Percentiles rank a stretch among this genome's conserved stretches.
phyloP scores from a whole-genome alignment of 2,113 vertebrate genomes.

The Engystomops pustulosus region DNA sequence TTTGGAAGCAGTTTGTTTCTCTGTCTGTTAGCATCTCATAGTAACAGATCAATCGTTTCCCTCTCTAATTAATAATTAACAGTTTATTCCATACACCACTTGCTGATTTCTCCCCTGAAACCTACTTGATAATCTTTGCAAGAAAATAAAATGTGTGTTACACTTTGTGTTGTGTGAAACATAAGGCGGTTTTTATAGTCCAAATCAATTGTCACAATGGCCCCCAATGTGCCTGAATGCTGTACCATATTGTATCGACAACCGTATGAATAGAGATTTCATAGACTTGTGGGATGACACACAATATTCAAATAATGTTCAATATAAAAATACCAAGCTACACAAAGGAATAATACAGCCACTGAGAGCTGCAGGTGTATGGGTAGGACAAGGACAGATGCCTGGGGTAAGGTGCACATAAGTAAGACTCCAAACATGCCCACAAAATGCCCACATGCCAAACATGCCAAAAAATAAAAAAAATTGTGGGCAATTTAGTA shows the following conservation, averaged over 20 bases:
- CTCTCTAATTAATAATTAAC: constrained; percentile 6
- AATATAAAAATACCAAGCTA: no score
- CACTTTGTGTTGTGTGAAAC: not conserved
- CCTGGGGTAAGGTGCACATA: not conserved
- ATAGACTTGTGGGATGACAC: not conserved
- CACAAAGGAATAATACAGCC: not conserved
- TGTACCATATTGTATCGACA: not conserved
- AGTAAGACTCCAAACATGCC: not conserved
- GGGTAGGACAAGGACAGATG: not conserved
- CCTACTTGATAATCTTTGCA: not conserved
- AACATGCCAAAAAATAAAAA: no score
- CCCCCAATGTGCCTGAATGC: not conserved
- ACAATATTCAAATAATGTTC: not conserved
- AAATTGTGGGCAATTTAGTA: no score
- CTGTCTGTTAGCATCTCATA: not conserved
- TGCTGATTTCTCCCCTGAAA: not conserved
- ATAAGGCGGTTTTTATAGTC: not conserved
- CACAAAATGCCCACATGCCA: no score
- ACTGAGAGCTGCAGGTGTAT: not conserved
- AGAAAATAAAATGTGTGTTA: not conserved
- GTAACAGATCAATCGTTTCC: not conserved
- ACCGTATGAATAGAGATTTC: not conserved
- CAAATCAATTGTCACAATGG: not conserved
- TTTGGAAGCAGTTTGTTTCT: not conserved
- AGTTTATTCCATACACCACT: not conserved